These are phyloP conservation scores for Probosciger aterrimus DNA, from an alignment of 2,113 vertebrate species.

Conservation along the genomic window DNA sequence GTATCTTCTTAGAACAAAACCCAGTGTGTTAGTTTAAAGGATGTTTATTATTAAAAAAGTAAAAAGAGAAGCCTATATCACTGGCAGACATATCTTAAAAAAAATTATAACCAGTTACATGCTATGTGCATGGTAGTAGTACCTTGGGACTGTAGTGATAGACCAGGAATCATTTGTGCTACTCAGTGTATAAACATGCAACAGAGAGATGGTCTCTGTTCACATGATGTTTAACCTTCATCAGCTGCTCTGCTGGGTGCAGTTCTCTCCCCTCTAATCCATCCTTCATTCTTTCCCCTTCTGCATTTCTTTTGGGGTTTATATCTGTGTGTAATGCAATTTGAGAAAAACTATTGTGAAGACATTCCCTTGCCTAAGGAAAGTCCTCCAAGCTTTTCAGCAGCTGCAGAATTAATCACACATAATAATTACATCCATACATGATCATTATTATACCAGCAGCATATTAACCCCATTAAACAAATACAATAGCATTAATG, in stretches of 20 bases:
- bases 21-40: neutral
- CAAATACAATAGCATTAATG: constrained; percentile 51
- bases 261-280: neutral
- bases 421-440: constrained; percentile 60
- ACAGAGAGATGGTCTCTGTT: neutral
- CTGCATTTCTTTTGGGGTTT: neutral
- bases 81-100: neutral
- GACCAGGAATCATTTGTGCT: neutral
- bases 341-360: constrained; percentile 53
- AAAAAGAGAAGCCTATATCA: neutral
- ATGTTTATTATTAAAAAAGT: neutral
- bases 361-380: constrained; percentile 22
- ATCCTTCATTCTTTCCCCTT: neutral
- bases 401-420: constrained; percentile 55
- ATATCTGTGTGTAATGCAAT: neutral
- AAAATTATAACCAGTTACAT: neutral
- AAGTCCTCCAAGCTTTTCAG: constrained; percentile 47
- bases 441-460: constrained; percentile 59
- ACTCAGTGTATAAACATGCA: neutral
- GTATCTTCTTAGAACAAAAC: neutral
- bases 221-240: neutral
- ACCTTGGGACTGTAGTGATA: constrained; percentile 4
- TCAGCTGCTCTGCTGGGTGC: neutral
- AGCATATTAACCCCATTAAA: constrained; percentile 73
- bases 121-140: neutral